A percentile compares a stretch with the other conserved stretches of the same genome.
Conservation (phyloP, 2,797 vertebrate genomes). For the Pseudochirops corinnae region DNA sequence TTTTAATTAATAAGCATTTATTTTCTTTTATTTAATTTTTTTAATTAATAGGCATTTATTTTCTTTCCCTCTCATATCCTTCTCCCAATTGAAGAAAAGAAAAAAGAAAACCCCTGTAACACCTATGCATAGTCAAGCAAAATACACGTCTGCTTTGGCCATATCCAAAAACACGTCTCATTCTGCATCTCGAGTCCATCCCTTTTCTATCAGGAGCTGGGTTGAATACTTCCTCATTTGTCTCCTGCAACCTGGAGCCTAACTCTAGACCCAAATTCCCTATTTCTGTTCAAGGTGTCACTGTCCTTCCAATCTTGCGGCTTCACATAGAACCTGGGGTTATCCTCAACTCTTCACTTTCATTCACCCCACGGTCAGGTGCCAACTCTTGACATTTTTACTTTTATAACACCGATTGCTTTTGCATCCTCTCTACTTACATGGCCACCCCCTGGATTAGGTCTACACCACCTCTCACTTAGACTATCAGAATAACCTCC, state of each 20-base stretch:
- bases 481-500: background rate
- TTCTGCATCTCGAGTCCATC: background rate
- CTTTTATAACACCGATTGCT: background rate
- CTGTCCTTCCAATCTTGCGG: background rate
- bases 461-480: background rate
- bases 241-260: background rate
- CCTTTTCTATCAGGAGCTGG: background rate
- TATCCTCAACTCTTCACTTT: background rate
- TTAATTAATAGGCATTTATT: background rate
- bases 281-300: background rate
- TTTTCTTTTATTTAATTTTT: background rate
- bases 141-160: background rate
- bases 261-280: background rate
- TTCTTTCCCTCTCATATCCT: background rate
- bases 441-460: background rate
- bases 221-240: background rate
- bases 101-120: background rate
- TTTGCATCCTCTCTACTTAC: background rate
- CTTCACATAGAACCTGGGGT: background rate
- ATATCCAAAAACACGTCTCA: background rate
- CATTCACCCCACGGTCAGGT: background rate
- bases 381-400: background rate
- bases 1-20: background rate
- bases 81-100: background rate
- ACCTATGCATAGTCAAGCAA: background rate